These are phyloP conservation scores for Oryzias melastigma DNA, from an alignment of 2,113 vertebrate species.

Conservation along the genomic window DNA sequence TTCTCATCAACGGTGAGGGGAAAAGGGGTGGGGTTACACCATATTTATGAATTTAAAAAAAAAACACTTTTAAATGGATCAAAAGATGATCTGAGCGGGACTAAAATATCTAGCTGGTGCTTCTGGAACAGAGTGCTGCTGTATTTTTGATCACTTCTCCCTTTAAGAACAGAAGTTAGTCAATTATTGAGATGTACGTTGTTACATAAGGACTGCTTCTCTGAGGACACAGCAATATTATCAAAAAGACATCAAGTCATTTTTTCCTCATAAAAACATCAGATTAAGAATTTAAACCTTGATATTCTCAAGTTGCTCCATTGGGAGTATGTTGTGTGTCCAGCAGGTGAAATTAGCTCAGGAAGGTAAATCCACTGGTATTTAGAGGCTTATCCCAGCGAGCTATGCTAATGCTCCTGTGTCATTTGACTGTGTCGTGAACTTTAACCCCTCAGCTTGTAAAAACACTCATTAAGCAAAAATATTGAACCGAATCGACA, in stretches of 20 bases:
- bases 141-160: not conserved
- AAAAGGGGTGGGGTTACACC: no score
- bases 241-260: constrained; percentile 14
- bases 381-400: constrained; percentile 23
- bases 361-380: constrained; percentile 16
- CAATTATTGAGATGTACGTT: not conserved
- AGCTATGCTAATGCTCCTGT: constrained; percentile 9
- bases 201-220: not conserved
- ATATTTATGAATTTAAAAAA: no score
- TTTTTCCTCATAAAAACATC: constrained; percentile 6
- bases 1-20: no score
- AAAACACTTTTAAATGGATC: no score
- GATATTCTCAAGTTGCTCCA: not conserved
- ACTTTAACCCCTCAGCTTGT: constrained; percentile 8
- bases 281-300: no score
- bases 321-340: not conserved
- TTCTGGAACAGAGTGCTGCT: not conserved
- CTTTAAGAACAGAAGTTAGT: not conserved
- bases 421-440: constrained; percentile 9
- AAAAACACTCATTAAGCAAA: not conserved
- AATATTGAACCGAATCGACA: not conserved
- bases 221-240: constrained; percentile 23
- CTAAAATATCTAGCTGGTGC: not conserved
- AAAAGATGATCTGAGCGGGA: no score
- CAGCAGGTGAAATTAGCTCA: constrained; percentile 8